Percentiles rank a stretch among this genome's conserved stretches.
Evolutionary conservation across 1,140 invertebrate species (phyloP).

Genomic region (Trichoplusia ni): DNA sequence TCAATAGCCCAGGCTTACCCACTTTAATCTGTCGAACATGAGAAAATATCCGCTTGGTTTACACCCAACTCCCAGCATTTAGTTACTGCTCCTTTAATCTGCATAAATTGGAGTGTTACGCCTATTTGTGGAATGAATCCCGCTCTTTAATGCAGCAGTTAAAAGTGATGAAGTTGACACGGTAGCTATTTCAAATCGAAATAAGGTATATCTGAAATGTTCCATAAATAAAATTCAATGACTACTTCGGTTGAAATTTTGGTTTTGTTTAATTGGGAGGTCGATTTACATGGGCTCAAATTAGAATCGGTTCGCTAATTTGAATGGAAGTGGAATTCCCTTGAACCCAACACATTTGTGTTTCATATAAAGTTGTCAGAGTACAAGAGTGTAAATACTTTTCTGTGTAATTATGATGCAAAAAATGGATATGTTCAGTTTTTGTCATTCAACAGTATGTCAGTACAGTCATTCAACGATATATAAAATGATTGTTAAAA

Average conservation of each 20-base stretch:
- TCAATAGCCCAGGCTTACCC: slow-evolving; percentile 13
- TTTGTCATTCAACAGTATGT: too few relatives aligned
- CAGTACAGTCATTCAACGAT: too few relatives aligned
- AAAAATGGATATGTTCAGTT: too few relatives aligned
- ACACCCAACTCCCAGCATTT: background rate
- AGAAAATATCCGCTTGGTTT: slow-evolving; percentile 17
- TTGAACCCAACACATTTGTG: too few relatives aligned
- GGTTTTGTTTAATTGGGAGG: too few relatives aligned
- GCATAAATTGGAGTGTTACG: slow-evolving; percentile 14
- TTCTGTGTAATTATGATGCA: too few relatives aligned
- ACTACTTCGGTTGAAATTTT: slow-evolving; percentile 1
- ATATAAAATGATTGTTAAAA: too few relatives aligned
- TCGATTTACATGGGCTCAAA: too few relatives aligned
- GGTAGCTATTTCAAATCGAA: slow-evolving; percentile 11
- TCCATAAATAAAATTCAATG: slow-evolving; percentile 3
- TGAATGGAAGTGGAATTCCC: too few relatives aligned
- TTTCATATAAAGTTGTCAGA: too few relatives aligned
- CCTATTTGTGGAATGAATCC: slow-evolving; percentile 17
- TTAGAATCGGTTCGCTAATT: too few relatives aligned
- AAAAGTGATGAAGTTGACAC: slow-evolving; percentile 16
- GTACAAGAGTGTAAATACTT: too few relatives aligned
- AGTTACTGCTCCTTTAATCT: slow-evolving; percentile 20
- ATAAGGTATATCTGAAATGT: slow-evolving; percentile 10
- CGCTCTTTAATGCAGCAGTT: slow-evolving; percentile 20
- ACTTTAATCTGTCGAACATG: slow-evolving; percentile 27